These are phyloP conservation scores for Steatocranus sp. DNA, from an alignment of 2,797 vertebrate genomes.

Conservation along the genomic window DNA sequence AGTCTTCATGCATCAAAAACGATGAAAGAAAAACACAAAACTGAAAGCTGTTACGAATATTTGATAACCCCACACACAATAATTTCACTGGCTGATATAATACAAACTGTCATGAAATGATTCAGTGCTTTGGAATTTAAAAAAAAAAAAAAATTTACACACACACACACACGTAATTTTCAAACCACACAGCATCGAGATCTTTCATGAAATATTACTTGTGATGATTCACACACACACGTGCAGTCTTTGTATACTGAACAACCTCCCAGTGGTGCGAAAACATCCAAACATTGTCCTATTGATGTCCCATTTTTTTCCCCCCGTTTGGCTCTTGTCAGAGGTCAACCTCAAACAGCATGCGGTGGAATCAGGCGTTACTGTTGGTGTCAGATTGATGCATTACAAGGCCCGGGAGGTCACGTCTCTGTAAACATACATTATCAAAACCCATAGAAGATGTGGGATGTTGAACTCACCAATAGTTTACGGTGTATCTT, in stretches of 20 bases:
- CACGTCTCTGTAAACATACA: slow-evolving; percentile 98
- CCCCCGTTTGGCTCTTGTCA: slow-evolving; percentile 74
- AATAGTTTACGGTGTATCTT: slow-evolving; percentile 77
- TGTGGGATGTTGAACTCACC: slow-evolving; percentile 85
- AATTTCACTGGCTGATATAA: slow-evolving; percentile 31
- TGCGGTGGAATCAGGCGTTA: slow-evolving; percentile 89
- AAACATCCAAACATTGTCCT: slow-evolving; percentile 76
- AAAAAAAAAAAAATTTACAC: not conserved
- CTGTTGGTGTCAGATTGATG: slow-evolving; percentile 95
- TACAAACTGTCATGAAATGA: slow-evolving; percentile 50
- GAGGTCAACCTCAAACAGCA: slow-evolving; percentile 81
- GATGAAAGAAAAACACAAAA: slow-evolving; percentile 11
- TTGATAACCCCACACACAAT: slow-evolving; percentile 51
- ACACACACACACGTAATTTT: not conserved
- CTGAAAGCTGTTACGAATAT: not conserved
- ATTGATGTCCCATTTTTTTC: slow-evolving; percentile 74
- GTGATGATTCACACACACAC: not conserved
- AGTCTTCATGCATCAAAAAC: slow-evolving; percentile 29
- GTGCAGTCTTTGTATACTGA: slow-evolving; percentile 43
- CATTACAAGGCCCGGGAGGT: slow-evolving; percentile 93
- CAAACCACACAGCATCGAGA: not conserved
- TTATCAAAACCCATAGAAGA: slow-evolving; percentile 99
- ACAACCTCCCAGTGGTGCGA: slow-evolving; percentile 48
- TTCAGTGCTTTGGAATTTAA: slow-evolving; percentile 6
- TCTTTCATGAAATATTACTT: slow-evolving; percentile 45